phyloP scores from a whole-genome alignment of 2,888 invertebrate species.

The Nymphalis polychloros region DNA sequence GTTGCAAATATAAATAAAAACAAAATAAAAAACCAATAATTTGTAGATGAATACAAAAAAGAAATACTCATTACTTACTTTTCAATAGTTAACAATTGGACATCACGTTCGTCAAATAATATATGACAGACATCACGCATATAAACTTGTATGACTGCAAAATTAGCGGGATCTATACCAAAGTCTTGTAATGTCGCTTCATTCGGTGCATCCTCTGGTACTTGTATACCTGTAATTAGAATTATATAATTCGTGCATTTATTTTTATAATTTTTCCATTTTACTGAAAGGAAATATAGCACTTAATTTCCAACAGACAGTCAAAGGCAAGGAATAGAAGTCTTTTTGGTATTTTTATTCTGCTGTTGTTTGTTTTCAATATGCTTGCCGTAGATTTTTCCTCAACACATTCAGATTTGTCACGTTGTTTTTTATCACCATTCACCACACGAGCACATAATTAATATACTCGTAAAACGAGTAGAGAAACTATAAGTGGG shows the following conservation, averaged over 20 bases:
- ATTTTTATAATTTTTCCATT: too few relatives aligned
- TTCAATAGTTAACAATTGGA: conserved; percentile 39
- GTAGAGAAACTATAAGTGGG: too few relatives aligned
- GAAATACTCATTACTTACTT: conserved; percentile 36
- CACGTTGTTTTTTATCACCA: too few relatives aligned
- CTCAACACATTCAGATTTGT: too few relatives aligned
- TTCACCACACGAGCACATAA: too few relatives aligned
- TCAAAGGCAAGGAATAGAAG: too few relatives aligned
- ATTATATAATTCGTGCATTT: background rate
- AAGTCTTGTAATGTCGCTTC: conserved; percentile 40
- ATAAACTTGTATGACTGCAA: conserved; percentile 34
- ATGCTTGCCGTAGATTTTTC: too few relatives aligned
- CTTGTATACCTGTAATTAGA: background rate
- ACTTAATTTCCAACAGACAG: too few relatives aligned
- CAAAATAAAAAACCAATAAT: background rate
- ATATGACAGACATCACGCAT: conserved; percentile 39
- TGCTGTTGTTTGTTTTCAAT: too few relatives aligned
- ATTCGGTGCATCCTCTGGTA: conserved; percentile 30
- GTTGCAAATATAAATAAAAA: background rate
- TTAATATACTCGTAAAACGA: too few relatives aligned
- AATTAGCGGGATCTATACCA: conserved; percentile 36
- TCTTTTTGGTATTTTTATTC: too few relatives aligned
- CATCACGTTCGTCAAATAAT: conserved; percentile 31
- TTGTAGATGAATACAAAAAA: background rate
- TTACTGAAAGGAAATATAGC: too few relatives aligned